phyloP scores from a whole-genome alignment of 1,140 invertebrate genomes.

The Calephelis nemesis region DNA sequence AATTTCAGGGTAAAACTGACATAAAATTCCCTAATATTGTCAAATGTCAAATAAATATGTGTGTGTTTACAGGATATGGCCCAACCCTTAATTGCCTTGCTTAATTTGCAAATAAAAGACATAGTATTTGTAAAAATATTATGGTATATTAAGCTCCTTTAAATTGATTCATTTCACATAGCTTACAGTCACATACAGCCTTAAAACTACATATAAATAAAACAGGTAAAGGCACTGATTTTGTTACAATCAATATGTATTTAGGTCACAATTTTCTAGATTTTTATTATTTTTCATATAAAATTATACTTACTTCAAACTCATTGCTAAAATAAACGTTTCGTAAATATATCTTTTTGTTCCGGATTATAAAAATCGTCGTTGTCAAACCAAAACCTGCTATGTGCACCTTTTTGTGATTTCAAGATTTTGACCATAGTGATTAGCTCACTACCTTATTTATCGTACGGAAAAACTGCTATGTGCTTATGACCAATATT shows the following conservation, averaged over 20 bases:
- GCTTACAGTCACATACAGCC: conserved; percentile 49
- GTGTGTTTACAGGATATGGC: too few relatives aligned
- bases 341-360: not conserved
- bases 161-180: conserved; percentile 51
- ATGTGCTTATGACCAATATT: too few relatives aligned
- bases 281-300: conserved; percentile 22
- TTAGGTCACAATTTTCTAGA: conserved; percentile 31
- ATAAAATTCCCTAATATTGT: too few relatives aligned
- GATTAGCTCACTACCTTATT: too few relatives aligned
- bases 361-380: not conserved
- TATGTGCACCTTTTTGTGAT: too few relatives aligned
- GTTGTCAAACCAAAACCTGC: too few relatives aligned
- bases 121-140: conserved; percentile 49
- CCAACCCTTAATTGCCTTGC: too few relatives aligned
- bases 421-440: too few relatives aligned
- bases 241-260: conserved; percentile 47
- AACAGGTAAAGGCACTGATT: conserved; percentile 55
- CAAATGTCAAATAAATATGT: too few relatives aligned
- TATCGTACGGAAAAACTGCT: too few relatives aligned
- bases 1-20: too few relatives aligned
- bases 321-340: conserved; percentile 14
- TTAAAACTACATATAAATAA: conserved; percentile 45
- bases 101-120: not conserved
- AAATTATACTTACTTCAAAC: conserved; percentile 29
- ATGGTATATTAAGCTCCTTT: conserved; percentile 47